phyloP scores from a whole-genome alignment of 2,888 invertebrate genomes.

The Achlya flavicornis region DNA sequence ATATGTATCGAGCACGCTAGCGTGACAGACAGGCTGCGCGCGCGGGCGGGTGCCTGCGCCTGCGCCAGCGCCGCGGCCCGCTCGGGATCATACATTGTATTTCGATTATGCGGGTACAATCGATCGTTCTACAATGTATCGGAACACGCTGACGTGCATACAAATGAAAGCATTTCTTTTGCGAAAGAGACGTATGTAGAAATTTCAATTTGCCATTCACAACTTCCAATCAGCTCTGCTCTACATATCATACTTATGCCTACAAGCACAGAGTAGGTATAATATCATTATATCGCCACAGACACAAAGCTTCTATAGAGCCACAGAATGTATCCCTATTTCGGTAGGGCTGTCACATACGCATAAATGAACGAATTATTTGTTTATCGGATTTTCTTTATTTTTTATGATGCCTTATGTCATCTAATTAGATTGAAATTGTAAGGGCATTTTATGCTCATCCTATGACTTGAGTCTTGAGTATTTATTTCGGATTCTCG shows the following conservation, averaged over 20 bases:
- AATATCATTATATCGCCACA: too few species aligned
- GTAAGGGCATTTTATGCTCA: too few species aligned
- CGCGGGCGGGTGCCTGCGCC: constrained; percentile 39
- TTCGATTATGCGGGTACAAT: constrained; percentile 68
- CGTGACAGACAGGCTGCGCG: constrained; percentile 67
- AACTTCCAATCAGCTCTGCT: neutral
- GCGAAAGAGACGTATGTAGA: constrained; percentile 26
- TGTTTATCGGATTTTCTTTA: too few species aligned
- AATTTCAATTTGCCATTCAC: neutral
- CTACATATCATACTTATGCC: neutral
- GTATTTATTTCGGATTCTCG: too few species aligned
- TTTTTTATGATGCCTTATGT: too few species aligned
- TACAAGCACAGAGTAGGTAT: too few species aligned
- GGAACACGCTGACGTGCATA: constrained; percentile 61
- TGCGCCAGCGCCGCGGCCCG: constrained; percentile 9
- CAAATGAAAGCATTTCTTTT: constrained; percentile 63
- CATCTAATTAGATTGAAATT: too few species aligned
- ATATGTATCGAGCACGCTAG: constrained; percentile 68
- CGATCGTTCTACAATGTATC: constrained; percentile 58
- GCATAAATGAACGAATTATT: too few species aligned
- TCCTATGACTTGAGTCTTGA: too few species aligned
- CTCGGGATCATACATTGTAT: constrained; percentile 58
- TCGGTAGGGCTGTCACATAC: too few species aligned
- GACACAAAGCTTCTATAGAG: too few species aligned
- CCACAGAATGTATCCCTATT: too few species aligned